Conservation (phyloP, 2,888 invertebrate species). For the Dolomedes plantarius region DNA sequence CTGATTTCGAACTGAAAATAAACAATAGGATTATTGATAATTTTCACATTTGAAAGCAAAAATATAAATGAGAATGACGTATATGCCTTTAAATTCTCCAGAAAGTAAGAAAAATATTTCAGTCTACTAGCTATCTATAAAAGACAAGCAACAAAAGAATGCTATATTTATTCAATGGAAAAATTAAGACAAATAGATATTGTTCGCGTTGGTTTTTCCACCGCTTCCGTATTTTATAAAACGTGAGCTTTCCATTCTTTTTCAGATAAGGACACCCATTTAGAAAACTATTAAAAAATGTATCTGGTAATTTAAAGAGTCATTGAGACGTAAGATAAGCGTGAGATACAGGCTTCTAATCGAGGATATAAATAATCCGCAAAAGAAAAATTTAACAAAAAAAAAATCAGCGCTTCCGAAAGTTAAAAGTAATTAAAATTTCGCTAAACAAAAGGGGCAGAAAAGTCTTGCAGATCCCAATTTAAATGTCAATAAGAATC, state of each 20-base stretch:
- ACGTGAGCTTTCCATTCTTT: not conserved
- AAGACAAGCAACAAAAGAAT: constrained; percentile 5
- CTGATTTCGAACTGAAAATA: no score
- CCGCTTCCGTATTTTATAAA: constrained; percentile 5
- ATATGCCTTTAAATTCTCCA: no score
- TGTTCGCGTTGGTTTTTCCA: constrained; percentile 18
- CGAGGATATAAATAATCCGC: constrained; percentile 24
- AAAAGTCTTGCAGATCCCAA: constrained; percentile 41
- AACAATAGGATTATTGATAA: no score
- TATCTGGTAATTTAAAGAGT: constrained; percentile 46
- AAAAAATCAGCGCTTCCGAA: constrained; percentile 32
- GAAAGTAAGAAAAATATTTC: constrained; percentile 1
- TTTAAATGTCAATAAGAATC: constrained; percentile 68
- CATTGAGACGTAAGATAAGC: constrained; percentile 43
- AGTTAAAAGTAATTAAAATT: constrained; percentile 67
- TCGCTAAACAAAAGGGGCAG: constrained; percentile 40
- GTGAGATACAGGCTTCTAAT: constrained; percentile 10
- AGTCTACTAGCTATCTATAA: not conserved
- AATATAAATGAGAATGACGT: no score
- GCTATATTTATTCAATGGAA: not conserved
- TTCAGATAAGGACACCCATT: not conserved
- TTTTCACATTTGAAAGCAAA: no score
- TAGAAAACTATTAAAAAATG: constrained; percentile 40
- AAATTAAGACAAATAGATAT: constrained; percentile 52
- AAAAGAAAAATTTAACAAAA: constrained; percentile 13